Base-by-base conservation (phyloP, 2,888 invertebrate genomes). In the Ornithoptera alexandrae region DNA sequence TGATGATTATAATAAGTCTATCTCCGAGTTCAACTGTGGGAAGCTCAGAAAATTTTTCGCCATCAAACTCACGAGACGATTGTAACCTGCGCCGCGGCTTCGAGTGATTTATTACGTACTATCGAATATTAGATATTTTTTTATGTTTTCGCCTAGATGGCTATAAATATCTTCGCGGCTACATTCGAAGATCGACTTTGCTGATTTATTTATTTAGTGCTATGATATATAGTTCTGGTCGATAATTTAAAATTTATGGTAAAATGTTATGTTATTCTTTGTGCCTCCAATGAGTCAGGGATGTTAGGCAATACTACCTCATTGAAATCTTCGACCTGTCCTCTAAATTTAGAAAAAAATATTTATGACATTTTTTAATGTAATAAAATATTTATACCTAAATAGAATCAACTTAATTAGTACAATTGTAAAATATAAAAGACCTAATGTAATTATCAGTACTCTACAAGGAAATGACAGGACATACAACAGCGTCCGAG, bases 171-270 rank as follows among this genome's bases (percentile, higher is more conserved):
- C 85, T 73, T 71, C 60, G 71, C 71, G 75, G 73, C 60, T 71
- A 69, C 83, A 79, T 79, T 75, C 76, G 78, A 77, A 84, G 84
- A 86, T 86, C 86, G 85, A 82, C 79, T 75, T 83, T 77, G 79
- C 83, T 86, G 88, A 90, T 90, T 90, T 89, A 90, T 90, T 85
- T 89, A 89, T 87, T 84, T 81, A 84, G 81, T 77, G 81, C 74
- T 74, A 83, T 89, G 89, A 90, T 87, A 80, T 84, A 90, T 89
- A 76, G 78, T 74, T 36, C 20, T 63, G 58, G 17, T 20, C 67
- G 53, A 53, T 15, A 18, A 15, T n/a, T 53, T 53, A n/a, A 53
- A 18, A n/a, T 53, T 53, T 39, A 39, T 39, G 1, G 39, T 39
- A 7, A 39, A 10, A 39, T 39, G 3, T 39, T 6, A 8, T 10